Base-by-base conservation (phyloP, 2,888 invertebrate species). In the Orthonevra nobilis region DNA sequence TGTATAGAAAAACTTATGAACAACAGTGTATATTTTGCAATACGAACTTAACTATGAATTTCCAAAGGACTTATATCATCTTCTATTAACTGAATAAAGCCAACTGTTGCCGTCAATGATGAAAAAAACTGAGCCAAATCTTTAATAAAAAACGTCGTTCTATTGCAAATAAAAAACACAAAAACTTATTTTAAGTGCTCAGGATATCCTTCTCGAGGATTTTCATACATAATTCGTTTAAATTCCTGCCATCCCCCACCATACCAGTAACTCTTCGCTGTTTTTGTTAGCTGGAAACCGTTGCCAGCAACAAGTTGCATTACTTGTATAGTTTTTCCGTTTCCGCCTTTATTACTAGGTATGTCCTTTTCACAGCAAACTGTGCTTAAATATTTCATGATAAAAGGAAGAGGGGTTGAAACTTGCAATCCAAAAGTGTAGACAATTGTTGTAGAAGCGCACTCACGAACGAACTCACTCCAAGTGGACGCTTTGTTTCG, bases 341-440 rank as follows among this genome's bases (percentile, higher is more conserved):
- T n/a, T 56, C 40, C 56, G 1, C 36, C 3, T 48, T 46, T 48
- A 60, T 74, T 61, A 46, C 75, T 58, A 63, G 69, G 58, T 64
- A 64, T 70, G 58, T 70, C 63, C 44, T 52, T 58, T 56, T 0
- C 32, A 40, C 44, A 26, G 26, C 40, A 10, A 54, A 44, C 19
- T 56, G 42, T 32, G 9, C 38, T 60, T 72, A 38, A 77, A 77
- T 77, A 77, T 77, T 60, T 54, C 52, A 77, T 40, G 52, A 72
- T 44, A 32, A 70, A 44, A 19, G n/a, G 58, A 44, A 19, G 28
- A 28, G 46, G 56, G 23, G 42, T 46, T 34, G 54, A 56, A 30
- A 42, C 9, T 3, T n/a, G 15, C 28, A 26, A 63, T 48, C 60
- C 52, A 54, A 60, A 60, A 66, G 52, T 46, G 56, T 50, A 64